Evolutionary conservation across 2,113 vertebrate genomes (phyloP), one percentile per base, ranked within the genome.

Genomic region (Colossoma macropomum): DNA sequence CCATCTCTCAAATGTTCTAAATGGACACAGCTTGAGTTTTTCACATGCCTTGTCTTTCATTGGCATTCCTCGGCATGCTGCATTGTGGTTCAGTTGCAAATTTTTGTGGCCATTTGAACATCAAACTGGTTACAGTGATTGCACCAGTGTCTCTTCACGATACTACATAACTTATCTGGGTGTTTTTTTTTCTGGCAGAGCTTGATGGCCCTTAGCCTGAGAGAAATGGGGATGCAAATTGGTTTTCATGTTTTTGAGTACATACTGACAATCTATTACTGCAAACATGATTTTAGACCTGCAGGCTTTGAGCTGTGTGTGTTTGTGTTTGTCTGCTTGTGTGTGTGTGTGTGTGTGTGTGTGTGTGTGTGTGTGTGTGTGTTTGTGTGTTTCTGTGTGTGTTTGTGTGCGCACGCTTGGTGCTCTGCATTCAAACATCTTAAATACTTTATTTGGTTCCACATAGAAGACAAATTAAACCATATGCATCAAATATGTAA

Each of bases 251-350:
- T 86, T 86, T 76, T 80, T 86, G 85, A 86, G 81, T 73, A 76
- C 59, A 73, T 74, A 56, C 74, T 80, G 78, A 84, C 85, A 86
- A 63, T 84, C 81, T 86, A 86, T 84, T 84, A 86, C 78, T 77
- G 85, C 78, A 52, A 80, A 84, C 85, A 84, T 78, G 74, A 70
- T 81, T 84, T 83, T 84, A 75, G 73, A 80, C 85, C 72, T 32
- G 48, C 69, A 54, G 25, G 21, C 50, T 68, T 84, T 86, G 38
- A 50, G 13, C 34, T 21, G 16, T 27, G n/a, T 34, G 19, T 76
- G 69, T 27, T 32, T 52, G 34, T 82, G 21, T 83, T 69, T 48
- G 17, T 83, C 27, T 52, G 52, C 69, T 54, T 30, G 38, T 41
- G 23, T 15, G n/a, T 71, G 3, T 19, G 30, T 80, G 50, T 59